Base-by-base conservation (phyloP, 2,888 invertebrate genomes). In the Latrodectus hesperus region DNA sequence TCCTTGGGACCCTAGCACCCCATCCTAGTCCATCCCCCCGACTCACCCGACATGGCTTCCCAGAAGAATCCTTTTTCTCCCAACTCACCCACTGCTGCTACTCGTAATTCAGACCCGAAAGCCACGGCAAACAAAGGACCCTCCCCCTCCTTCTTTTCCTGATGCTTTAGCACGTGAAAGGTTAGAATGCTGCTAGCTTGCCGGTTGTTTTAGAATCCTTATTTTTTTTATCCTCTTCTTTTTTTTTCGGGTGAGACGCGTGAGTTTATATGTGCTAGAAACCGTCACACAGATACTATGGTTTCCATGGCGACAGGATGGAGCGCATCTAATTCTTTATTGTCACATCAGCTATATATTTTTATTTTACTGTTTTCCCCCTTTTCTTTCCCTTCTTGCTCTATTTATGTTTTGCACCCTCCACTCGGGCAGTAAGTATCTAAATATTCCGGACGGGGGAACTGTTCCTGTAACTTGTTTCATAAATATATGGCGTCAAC, bases 31-130 rank as follows among this genome's bases (percentile, higher is more conserved):
- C 60, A 60, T 60, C 86, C 81, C 86, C 85, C 80, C 67, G 64
- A 53, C 51, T 71, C 78, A 75, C 60, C 60, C 60, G 60, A 74
- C 79, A 85, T 80, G 79, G 79, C 86, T 79, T 75, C 87, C 81
- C 77, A 71, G 78, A 67, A 80, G 76, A 80, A 75, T 70, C 75
- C 73, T 38, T 68, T 52, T 10, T 26, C 67, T 68, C 74, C 14
- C 73, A 70, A 67, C 84, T 26, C 64, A 64, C 53, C 72, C 52
- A 64, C 70, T 68, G 60, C 86, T 72, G 55, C 76, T 81, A 80
- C 82, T 83, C 87, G 87, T 88, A 88, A 88, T 88, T 88, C 87
- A 88, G 87, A 70, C 82, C 79, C 77, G 83, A 83, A 83, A 82
- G 82, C 87, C 82, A 78, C 73, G 78, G 78, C 77, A 88, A 88